phyloP scores from a whole-genome alignment of 2,888 invertebrate genomes.

The Cerastis rubricosa region DNA sequence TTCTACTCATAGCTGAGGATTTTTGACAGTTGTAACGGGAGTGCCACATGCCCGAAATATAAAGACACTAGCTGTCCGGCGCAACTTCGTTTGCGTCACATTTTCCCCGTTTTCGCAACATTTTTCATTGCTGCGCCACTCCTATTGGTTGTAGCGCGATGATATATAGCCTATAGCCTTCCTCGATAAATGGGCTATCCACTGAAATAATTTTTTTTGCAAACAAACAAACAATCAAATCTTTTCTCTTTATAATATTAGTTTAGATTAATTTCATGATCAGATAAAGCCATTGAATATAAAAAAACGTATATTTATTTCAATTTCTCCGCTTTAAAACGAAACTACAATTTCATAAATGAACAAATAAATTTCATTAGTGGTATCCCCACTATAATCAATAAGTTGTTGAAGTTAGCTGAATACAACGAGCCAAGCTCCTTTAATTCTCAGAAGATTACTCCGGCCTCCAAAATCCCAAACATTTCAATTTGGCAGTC shows the following conservation, averaged over 20 bases:
- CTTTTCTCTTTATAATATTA: too few relatives aligned
- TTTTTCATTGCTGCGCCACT: too few relatives aligned
- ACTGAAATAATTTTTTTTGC: too few relatives aligned
- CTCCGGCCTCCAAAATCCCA: constrained; percentile 28
- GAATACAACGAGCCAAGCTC: background rate
- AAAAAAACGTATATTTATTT: background rate
- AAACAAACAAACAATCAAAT: too few relatives aligned
- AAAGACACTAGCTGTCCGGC: too few relatives aligned
- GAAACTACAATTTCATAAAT: background rate
- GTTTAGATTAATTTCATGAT: too few relatives aligned
- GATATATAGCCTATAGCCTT: too few relatives aligned
- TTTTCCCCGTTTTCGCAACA: too few relatives aligned
- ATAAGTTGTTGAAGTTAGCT: background rate
- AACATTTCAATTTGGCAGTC: constrained; percentile 63
- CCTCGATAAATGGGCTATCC: too few relatives aligned
- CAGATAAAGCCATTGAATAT: background rate
- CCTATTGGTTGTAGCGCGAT: too few relatives aligned
- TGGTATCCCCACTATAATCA: background rate
- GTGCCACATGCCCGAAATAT: background rate
- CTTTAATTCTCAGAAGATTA: constrained; percentile 59
- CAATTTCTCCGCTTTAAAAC: background rate
- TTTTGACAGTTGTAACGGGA: background rate
- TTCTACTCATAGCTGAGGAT: background rate
- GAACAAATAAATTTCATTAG: background rate
- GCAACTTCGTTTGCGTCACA: too few relatives aligned